Percentiles rank a stretch among this genome's conserved stretches.
Conservation (phyloP, 2,888 invertebrate species). For the Eucera pruinosa region DNA sequence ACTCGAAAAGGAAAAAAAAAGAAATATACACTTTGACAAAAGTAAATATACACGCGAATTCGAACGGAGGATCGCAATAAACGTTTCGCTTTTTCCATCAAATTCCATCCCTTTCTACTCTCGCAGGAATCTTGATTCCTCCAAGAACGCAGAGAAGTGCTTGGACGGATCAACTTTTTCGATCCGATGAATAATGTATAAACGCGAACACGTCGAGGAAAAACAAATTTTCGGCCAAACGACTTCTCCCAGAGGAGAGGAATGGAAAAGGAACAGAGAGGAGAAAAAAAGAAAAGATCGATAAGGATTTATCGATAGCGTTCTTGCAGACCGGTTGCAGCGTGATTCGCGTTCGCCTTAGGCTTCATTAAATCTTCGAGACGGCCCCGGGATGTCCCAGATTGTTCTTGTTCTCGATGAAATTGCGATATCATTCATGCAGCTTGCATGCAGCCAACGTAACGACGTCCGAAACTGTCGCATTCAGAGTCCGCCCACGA, state of each 20-base stretch:
- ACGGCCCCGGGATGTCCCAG: slow-evolving; percentile 27
- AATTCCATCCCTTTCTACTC: not conserved
- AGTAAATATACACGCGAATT: no score
- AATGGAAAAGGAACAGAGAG: not conserved
- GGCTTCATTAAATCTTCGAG: slow-evolving; percentile 52
- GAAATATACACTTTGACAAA: no score
- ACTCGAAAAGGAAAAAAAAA: no score
- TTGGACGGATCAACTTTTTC: slow-evolving; percentile 4
- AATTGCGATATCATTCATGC: slow-evolving; percentile 50
- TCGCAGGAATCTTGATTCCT: not conserved
- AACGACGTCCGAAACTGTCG: slow-evolving; percentile 39
- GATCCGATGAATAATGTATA: slow-evolving; percentile 21
- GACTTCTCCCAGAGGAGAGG: not conserved
- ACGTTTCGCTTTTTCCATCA: not conserved
- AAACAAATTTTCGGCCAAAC: slow-evolving; percentile 22
- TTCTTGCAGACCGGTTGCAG: not conserved
- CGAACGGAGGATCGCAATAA: no score
- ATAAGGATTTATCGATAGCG: slow-evolving; percentile 14
- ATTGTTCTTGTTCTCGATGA: slow-evolving; percentile 49
- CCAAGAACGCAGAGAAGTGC: not conserved
- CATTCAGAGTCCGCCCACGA: slow-evolving; percentile 23
- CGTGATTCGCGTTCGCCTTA: slow-evolving; percentile 25
- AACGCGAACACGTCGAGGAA: not conserved
- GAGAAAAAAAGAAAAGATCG: not conserved
- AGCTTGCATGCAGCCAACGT: slow-evolving; percentile 27